These are phyloP conservation scores for Montipora cactus DNA, from an alignment of 64 coral and sea anemone species.

Conservation along the genomic window DNA sequence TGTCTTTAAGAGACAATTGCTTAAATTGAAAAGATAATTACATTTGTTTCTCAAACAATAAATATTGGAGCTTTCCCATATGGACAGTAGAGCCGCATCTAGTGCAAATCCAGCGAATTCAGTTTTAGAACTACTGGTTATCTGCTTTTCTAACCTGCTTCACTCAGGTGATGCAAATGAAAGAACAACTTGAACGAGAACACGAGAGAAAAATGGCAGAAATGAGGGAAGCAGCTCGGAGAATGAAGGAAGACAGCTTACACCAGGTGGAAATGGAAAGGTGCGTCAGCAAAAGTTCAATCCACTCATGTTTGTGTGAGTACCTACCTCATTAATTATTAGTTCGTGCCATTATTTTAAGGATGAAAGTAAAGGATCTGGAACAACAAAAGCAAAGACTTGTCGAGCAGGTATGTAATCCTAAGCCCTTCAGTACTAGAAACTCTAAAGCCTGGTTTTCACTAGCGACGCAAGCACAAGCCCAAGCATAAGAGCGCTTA, in stretches of 20 bases:
- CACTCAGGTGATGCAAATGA: constrained; percentile 71
- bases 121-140: too few species aligned
- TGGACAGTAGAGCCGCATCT: too few species aligned
- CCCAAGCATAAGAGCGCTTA: too few species aligned
- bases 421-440: background rate
- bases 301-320: background rate
- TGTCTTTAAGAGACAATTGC: too few species aligned
- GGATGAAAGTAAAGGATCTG: constrained; percentile 83
- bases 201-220: constrained; percentile 83
- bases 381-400: constrained; percentile 88
- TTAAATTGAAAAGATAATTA: too few species aligned
- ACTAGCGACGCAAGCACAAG: too few species aligned
- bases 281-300: constrained; percentile 6
- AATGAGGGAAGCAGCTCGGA: constrained; percentile 88
- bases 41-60: too few species aligned
- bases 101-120: too few species aligned
- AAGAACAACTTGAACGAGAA: constrained; percentile 86
- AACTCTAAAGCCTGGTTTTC: too few species aligned
- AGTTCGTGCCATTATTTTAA: constrained; percentile 2
- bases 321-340: background rate
- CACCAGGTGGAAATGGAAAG: constrained; percentile 99
- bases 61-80: too few species aligned
- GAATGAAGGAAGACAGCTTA: constrained; percentile 94
- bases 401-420: constrained; percentile 72
- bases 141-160: background rate